Evolutionary conservation across 1,140 invertebrate genomes (phyloP), one percentile per base, ranked within the genome.

Genomic region (Triops cancriformis): DNA sequence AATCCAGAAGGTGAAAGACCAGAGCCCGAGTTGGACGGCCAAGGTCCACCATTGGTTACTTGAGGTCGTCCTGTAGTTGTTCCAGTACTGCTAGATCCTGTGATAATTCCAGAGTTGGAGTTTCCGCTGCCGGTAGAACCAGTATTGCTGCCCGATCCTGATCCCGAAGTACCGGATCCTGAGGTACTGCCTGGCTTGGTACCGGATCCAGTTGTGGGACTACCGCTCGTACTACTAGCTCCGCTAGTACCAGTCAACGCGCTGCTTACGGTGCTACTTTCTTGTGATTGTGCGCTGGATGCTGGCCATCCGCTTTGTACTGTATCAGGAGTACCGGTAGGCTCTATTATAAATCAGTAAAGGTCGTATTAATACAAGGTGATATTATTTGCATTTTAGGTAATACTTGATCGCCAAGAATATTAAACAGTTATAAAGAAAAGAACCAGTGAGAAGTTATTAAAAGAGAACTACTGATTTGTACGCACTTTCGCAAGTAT

Each of bases 401-500:
- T 37, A 7, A 7, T 4, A 37, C 31, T 37, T 7, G 31, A 2
- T 37, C 2, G 31, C 31, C 7, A 37, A 37, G 2, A 7, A 4
- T 37, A 4, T 37, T 37, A 4, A 37, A 37, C 7, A 37, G 2
- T 37, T 37, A 4, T 37, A 37, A 7, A 4, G 31, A 37, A 37
- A 37, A 7, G 31, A 37, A 37, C 2, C 31, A 37, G n/a, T n/a
- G n/a, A 72, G 12, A 79, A 42, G 74, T 27, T 79, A 27, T 7
- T 41, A 43, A 18, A 79, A 26, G 23, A 77, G 28, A 23, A 73
- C 23, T 7, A 73, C 64, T 9, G 26, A 76, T 18, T 26, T 27
- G 76, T 72, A 81, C 82, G 83, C 81, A 82, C 84, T 81, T 72
- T 94, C 92, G 83, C 95, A 97, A 82, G 89, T 88, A 84, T 96